Conservation (phyloP, 1,140 invertebrate species). For the Saxidomus purpurata region DNA sequence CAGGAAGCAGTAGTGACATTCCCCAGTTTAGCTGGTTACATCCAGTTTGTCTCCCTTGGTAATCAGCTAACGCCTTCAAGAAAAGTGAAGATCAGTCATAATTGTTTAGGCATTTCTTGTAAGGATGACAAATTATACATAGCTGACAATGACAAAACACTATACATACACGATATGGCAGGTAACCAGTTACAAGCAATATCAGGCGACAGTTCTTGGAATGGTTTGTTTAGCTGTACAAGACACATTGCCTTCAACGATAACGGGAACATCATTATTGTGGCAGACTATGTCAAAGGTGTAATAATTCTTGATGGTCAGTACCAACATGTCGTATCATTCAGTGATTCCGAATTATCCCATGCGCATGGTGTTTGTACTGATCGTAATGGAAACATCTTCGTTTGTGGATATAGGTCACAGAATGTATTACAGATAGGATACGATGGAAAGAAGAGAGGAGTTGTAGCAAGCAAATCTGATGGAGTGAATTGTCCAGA, state of each 20-base stretch:
- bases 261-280: not conserved
- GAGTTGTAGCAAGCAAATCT: not conserved
- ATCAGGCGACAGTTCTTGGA: not conserved
- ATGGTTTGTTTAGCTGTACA: not conserved
- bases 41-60: constrained; percentile 42
- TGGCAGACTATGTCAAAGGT: not conserved
- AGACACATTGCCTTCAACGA: not conserved
- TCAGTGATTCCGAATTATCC: not conserved
- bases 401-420: constrained; percentile 18
- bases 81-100: constrained; percentile 1
- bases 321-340: not conserved
- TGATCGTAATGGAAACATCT: constrained; percentile 12
- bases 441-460: constrained; percentile 10
- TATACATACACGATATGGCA: constrained; percentile 29
- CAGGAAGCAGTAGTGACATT: constrained; percentile 13
- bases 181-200: constrained; percentile 22
- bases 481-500: not conserved
- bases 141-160: not conserved
- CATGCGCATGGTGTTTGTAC: not conserved
- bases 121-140: constrained; percentile 19
- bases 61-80: not conserved
- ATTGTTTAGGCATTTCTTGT: constrained; percentile 1
- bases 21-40: not conserved
- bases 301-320: not conserved
- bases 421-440: constrained; percentile 29